Percentiles rank a stretch among this genome's conserved stretches.
Evolutionary conservation across 1,140 invertebrate species (phyloP).

Genomic region (Drosophila takahashii): DNA sequence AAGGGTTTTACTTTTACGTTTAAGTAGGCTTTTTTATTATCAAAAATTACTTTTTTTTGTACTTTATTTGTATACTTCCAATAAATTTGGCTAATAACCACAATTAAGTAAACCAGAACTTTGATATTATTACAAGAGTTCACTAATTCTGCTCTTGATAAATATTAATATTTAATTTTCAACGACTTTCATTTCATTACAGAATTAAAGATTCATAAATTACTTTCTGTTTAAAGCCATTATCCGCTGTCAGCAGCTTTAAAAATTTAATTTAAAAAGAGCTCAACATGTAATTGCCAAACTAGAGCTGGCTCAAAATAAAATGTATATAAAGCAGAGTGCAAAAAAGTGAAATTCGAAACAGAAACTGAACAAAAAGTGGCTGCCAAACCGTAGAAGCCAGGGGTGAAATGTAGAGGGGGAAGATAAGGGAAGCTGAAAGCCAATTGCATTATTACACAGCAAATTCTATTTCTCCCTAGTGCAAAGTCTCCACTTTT

Average conservation of each 20-base stretch:
- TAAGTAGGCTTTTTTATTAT: too few relatives aligned
- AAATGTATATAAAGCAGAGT: conserved; percentile 13
- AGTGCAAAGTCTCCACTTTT: neutral
- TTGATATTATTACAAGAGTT: too few relatives aligned
- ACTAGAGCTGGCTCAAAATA: conserved; percentile 22
- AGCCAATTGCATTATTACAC: conserved; percentile 69
- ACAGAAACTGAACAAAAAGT: conserved; percentile 51
- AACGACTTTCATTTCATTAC: too few relatives aligned
- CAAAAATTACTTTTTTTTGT: too few relatives aligned
- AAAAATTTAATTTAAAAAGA: conserved; percentile 35
- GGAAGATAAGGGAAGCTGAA: conserved; percentile 31
- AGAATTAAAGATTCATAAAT: neutral
- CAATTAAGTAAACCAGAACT: too few relatives aligned
- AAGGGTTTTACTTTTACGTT: too few relatives aligned
- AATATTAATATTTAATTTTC: neutral
- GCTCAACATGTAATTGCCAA: conserved; percentile 18
- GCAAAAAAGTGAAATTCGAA: conserved; percentile 26
- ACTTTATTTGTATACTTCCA: too few relatives aligned
- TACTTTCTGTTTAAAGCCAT: neutral
- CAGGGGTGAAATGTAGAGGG: conserved; percentile 15
- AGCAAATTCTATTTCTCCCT: conserved; percentile 20
- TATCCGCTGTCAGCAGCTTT: conserved; percentile 9
- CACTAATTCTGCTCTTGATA: too few relatives aligned
- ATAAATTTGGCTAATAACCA: too few relatives aligned
- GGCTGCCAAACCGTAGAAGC: conserved; percentile 33